These are phyloP conservation scores for Gryon sp. DNA, from an alignment of 1,140 invertebrate species.

Conservation along the genomic window DNA sequence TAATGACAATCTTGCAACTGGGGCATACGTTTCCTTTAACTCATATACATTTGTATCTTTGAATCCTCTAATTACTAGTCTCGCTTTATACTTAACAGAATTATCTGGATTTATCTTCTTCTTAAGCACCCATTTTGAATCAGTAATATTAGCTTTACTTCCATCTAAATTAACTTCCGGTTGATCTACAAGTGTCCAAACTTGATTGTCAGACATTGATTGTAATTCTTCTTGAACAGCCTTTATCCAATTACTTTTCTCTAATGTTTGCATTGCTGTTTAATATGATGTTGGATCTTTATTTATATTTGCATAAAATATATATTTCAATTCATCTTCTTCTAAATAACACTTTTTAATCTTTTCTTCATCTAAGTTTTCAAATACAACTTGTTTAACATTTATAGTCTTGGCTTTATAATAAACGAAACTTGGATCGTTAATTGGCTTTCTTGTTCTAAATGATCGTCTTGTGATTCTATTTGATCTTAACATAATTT, in stretches of 20 bases:
- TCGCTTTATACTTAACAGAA: too few species aligned
- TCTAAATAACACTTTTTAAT: not conserved
- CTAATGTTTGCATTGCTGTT: conserved; percentile 12
- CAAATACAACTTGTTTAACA: not conserved
- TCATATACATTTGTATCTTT: too few species aligned
- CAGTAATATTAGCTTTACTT: conserved; percentile 5
- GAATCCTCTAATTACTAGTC: too few species aligned
- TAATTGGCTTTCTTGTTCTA: too few species aligned
- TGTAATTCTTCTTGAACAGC: conserved; percentile 12
- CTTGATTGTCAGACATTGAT: conserved; percentile 24
- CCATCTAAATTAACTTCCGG: not conserved
- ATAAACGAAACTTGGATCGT: too few species aligned
- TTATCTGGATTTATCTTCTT: conserved; percentile 11
- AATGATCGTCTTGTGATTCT: too few species aligned
- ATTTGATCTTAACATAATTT: too few species aligned
- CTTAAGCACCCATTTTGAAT: conserved; percentile 27
- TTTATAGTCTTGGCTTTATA: too few species aligned
- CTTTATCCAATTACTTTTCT: not conserved
- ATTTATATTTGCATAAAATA: not conserved
- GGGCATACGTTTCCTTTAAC: too few species aligned
- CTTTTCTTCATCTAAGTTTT: not conserved
- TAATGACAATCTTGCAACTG: too few species aligned
- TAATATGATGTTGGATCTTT: conserved; percentile 3
- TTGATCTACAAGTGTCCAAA: conserved; percentile 10
- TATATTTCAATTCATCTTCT: conserved; percentile 3